These are phyloP conservation scores for Clarias magur DNA, from an alignment of 2,113 vertebrate species.

Conservation along the genomic window DNA sequence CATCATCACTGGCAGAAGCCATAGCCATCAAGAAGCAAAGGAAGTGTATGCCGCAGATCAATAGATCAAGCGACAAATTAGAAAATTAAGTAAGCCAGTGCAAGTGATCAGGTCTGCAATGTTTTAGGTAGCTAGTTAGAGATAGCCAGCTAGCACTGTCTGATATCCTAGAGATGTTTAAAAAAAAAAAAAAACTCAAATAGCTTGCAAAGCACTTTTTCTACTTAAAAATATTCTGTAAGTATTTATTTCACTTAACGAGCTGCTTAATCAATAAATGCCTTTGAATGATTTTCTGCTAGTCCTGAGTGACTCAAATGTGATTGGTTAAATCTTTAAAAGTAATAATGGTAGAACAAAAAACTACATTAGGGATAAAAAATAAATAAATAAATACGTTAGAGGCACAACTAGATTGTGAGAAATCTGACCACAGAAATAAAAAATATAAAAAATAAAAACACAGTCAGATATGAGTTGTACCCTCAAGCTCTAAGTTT, in stretches of 20 bases:
- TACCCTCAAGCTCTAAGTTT: not conserved
- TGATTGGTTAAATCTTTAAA: not conserved
- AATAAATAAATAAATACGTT: not conserved
- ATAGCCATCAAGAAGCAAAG: not conserved
- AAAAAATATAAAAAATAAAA: not conserved
- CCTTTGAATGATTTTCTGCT: not conserved
- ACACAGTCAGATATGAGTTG: not conserved
- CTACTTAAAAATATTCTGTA: not conserved
- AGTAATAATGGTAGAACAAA: not conserved
- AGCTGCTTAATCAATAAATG: not conserved
- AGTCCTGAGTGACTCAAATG: not conserved
- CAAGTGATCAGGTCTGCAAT: not conserved
- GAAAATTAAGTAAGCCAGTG: not conserved
- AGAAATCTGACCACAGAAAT: not conserved
- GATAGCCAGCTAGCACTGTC: not conserved
- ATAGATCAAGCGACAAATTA: not conserved
- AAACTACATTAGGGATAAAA: not conserved
- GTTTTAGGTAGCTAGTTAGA: not conserved
- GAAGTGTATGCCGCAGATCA: not conserved
- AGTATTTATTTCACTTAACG: not conserved
- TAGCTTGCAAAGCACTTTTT: constrained; percentile 4
- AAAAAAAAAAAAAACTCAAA: too few relatives aligned
- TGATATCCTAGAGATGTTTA: not conserved
- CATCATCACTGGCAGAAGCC: not conserved
- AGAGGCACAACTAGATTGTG: not conserved